Evolutionary conservation across 2,888 invertebrate genomes (phyloP).

Genomic region (Drosophila neonasuta): DNA sequence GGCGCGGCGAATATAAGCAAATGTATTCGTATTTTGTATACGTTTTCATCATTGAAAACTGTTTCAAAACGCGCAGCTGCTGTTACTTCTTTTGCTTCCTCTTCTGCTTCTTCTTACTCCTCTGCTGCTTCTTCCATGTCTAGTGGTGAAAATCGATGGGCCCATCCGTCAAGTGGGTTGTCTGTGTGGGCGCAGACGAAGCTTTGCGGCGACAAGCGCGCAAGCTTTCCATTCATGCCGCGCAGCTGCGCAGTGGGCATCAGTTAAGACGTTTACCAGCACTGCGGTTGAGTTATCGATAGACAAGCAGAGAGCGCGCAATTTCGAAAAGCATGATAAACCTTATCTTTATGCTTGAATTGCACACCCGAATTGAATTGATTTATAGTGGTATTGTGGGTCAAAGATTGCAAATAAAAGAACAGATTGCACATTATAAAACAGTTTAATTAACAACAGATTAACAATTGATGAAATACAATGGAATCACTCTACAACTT

Average conservation of each 20-base stretch:
- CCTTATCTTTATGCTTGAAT: constrained; percentile 24
- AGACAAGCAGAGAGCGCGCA: background rate
- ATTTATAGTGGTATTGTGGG: constrained; percentile 35
- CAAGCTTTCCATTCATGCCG: constrained; percentile 66
- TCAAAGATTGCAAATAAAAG: constrained; percentile 38
- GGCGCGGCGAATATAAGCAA: constrained; percentile 57
- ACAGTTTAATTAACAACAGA: constrained; percentile 44
- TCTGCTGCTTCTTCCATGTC: constrained; percentile 10
- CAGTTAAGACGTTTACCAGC: constrained; percentile 10
- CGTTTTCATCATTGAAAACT: constrained; percentile 64
- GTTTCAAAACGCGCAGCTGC: constrained; percentile 56
- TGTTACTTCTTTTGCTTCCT: constrained; percentile 36
- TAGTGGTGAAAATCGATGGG: constrained; percentile 72
- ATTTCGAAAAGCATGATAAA: background rate
- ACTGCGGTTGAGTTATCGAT: constrained; percentile 30
- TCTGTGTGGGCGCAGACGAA: constrained; percentile 39
- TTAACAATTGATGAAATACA: constrained; percentile 23
- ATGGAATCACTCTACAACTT: constrained; percentile 67
- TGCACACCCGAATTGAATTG: constrained; percentile 4
- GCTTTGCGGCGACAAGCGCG: constrained; percentile 41
- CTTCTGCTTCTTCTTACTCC: constrained; percentile 11
- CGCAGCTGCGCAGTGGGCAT: constrained; percentile 36
- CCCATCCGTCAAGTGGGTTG: constrained; percentile 21
- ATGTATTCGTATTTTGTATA: constrained; percentile 59
- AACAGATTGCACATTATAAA: constrained; percentile 33